These are phyloP conservation scores for Achroia grisella DNA, from an alignment of 1,140 invertebrate genomes.

Conservation along the genomic window DNA sequence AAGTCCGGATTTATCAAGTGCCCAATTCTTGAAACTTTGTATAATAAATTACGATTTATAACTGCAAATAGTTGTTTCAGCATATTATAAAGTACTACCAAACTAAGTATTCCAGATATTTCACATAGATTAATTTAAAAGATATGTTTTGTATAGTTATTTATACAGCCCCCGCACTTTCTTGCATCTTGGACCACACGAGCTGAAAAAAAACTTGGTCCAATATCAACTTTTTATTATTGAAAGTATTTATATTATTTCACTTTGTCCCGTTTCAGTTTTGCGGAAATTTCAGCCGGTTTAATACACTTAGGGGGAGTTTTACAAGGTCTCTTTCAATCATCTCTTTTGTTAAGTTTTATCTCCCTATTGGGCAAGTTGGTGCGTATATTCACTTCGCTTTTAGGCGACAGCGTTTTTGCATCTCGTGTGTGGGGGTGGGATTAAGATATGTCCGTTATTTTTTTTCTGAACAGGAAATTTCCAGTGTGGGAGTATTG, in stretches of 20 bases:
- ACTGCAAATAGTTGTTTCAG: no score
- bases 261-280: constrained; percentile 57
- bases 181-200: constrained; percentile 15
- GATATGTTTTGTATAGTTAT: no score
- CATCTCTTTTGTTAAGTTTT: constrained; percentile 32
- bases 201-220: constrained; percentile 23
- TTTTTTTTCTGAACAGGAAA: no score
- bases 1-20: no score
- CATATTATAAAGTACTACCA: no score
- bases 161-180: neutral
- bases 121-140: no score
- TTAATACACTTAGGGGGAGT: constrained; percentile 3
- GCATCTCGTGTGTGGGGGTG: constrained; percentile 6
- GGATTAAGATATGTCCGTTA: no score
- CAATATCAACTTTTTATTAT: constrained; percentile 68
- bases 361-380: constrained; percentile 37
- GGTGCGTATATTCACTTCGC: constrained; percentile 33
- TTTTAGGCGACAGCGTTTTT: constrained; percentile 16
- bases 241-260: constrained; percentile 72
- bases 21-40: no score
- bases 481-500: no score
- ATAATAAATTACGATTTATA: no score
- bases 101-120: no score
- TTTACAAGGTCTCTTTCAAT: constrained; percentile 43
- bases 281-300: constrained; percentile 11